Evolutionary conservation across 2,888 invertebrate species (phyloP).

Genomic region (Rotaria macrura): DNA sequence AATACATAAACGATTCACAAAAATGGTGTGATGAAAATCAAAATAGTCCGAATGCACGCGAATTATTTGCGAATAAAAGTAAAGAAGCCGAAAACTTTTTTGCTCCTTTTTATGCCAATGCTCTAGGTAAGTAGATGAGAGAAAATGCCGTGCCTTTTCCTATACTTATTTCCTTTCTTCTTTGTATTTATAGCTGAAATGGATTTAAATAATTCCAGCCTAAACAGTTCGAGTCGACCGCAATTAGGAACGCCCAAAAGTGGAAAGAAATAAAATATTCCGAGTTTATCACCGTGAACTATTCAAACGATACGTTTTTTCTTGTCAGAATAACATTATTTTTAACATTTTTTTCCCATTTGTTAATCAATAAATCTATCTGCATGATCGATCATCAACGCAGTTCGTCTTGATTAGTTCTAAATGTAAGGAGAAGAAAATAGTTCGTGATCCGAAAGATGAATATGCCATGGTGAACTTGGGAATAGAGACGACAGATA

Average conservation of each 20-base stretch:
- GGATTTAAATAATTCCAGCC: background rate
- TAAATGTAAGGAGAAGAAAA: no score
- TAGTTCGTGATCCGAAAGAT: no score
- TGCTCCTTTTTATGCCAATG: background rate
- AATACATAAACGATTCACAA: background rate
- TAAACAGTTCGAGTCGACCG: background rate
- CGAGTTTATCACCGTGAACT: no score
- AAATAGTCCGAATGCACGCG: background rate
- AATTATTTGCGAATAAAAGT: background rate
- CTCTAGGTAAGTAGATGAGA: background rate
- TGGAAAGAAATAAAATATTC: background rate
- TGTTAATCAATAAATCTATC: no score
- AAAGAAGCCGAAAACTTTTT: background rate
- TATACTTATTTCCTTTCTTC: background rate
- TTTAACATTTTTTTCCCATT: no score
- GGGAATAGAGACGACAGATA: no score
- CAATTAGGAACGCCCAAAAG: background rate
- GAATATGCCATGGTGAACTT: no score
- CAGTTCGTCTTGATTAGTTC: no score
- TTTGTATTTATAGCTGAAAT: background rate
- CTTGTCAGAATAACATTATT: no score
- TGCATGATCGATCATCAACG: no score
- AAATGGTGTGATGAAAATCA: constrained; percentile 15
- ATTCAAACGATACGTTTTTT: no score
- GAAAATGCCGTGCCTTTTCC: background rate